phyloP scores from a whole-genome alignment of 2,888 invertebrate genomes.

The Heterodera filipjevi region DNA sequence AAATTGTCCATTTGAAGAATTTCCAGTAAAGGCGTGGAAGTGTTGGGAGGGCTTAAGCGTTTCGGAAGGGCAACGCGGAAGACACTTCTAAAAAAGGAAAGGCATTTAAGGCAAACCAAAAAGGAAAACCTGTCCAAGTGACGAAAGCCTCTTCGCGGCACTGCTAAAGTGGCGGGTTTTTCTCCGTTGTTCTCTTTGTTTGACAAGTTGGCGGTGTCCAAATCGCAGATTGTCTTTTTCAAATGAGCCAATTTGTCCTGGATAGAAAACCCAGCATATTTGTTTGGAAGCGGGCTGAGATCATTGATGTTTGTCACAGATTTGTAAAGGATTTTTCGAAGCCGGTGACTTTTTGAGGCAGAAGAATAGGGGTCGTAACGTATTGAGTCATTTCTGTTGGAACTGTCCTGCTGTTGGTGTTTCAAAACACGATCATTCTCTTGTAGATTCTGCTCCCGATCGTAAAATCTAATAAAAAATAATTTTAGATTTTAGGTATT shows the following conservation, averaged over 20 bases:
- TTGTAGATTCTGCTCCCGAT: background rate
- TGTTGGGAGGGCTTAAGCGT: background rate
- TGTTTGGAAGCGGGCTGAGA: slow-evolving; percentile 8
- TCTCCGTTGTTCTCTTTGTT: background rate
- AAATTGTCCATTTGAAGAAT: background rate
- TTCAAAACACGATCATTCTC: background rate
- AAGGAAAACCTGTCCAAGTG: background rate
- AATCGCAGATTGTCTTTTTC: background rate
- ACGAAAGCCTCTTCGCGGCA: background rate
- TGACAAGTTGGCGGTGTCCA: background rate
- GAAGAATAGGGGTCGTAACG: slow-evolving; percentile 3
- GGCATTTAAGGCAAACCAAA: background rate
- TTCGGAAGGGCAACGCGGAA: background rate
- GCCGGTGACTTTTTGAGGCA: background rate
- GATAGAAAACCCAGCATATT: background rate
- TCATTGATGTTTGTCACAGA: background rate
- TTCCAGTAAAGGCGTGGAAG: slow-evolving; percentile 3
- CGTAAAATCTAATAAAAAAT: background rate
- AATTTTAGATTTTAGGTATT: background rate
- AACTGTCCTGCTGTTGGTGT: background rate
- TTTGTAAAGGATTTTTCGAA: slow-evolving; percentile 5
- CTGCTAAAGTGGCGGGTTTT: background rate
- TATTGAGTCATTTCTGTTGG: background rate
- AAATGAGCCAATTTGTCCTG: slow-evolving; percentile 1
- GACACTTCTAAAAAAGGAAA: background rate